Evolutionary conservation across 2,888 invertebrate genomes (phyloP).

Genomic region (Agrochola lychnidis): DNA sequence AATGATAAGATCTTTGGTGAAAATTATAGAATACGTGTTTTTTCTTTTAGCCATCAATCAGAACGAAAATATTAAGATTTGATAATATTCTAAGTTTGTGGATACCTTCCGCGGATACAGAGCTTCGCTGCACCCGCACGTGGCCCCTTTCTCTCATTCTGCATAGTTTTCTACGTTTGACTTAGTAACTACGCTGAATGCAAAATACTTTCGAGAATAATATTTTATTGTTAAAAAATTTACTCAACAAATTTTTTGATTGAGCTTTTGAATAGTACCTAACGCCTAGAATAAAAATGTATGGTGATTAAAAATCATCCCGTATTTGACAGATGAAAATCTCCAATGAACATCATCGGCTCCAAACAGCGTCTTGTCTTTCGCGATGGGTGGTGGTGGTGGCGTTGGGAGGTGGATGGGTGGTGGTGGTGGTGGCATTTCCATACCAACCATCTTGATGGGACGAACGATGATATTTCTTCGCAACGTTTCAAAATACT

Average conservation of each 20-base stretch:
- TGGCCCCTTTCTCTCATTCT: neutral
- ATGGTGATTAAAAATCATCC: neutral
- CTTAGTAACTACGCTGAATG: neutral
- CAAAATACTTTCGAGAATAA: neutral
- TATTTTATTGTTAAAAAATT: neutral
- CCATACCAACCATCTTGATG: no score
- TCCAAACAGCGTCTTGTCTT: neutral
- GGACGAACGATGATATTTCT: neutral
- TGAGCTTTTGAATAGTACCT: neutral
- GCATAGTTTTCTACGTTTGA: neutral
- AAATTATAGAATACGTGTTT: neutral
- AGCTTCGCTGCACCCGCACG: no score
- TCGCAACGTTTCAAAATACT: neutral
- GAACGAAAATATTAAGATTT: neutral
- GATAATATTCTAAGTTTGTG: neutral
- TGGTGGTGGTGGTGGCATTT: no score
- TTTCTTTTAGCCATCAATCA: neutral
- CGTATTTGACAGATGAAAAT: neutral
- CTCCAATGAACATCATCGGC: no score
- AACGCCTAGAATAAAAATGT: neutral
- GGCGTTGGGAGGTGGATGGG: no score
- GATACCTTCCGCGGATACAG: neutral
- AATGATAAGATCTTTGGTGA: neutral
- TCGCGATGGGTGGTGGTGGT: no score
- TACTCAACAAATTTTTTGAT: neutral